Evolutionary conservation across 2,113 vertebrate species (phyloP), one percentile per base, ranked within the genome.

Genomic region (Colinus virginianus): DNA sequence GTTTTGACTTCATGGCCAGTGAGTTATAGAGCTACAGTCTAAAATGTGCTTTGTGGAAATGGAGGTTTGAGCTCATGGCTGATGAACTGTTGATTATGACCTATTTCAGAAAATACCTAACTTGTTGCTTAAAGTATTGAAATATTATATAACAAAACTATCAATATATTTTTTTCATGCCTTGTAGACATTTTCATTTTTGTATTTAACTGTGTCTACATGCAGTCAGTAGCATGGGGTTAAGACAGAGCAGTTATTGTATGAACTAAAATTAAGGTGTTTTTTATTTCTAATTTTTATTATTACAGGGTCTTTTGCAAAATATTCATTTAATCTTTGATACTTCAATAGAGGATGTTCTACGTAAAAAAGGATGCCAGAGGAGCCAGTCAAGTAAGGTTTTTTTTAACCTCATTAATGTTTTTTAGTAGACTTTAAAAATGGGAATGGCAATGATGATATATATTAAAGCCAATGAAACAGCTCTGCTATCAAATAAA

Each of bases 271-370:
- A 64, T 77, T 30, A 72, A 61, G 66, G 34, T 67, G 12, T 1
- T 2, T 69, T 10, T 80, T 64, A 79, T 28, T 71, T 10, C 20
- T 95, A 61, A 93, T 38, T 62, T 63, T 95, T 87, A 36, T 90
- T 75, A 34, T 94, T 93, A 48, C 97, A 99, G 99, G 99, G 99
- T 61, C 97, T 99, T 94, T 98, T 99, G 86, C 99, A 99, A 98
- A 99, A 99, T 75, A 97, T 99, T 80, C 97, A 91, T 28, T 97
- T 99, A 80, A 96, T 99, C 90, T 99, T 99, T 96, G 98, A 98
- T 66, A 98, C 98, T 21, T 96, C 99, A 1, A 49, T 99, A 81
- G 99, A 99, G 55, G 98, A 99, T 22, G 70, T 99, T 92, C 98
- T 99, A 21, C 97, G 84, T 90, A 98, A 96, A 95, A 99, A 98